Evolutionary conservation across 2,113 vertebrate species (phyloP).

Genomic region (Trichechus manatus): DNA sequence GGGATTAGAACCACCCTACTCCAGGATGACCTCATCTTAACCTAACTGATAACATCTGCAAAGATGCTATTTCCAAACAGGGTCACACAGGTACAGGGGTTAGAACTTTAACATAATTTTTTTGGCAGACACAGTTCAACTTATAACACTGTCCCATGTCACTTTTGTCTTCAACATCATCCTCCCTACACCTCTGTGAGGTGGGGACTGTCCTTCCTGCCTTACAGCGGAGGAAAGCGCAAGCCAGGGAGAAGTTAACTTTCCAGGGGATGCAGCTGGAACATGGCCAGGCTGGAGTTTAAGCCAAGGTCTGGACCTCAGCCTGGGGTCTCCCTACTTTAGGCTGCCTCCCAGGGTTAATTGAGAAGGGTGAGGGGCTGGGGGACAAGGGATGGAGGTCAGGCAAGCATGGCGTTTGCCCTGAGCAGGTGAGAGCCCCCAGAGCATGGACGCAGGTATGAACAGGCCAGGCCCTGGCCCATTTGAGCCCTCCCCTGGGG

Average conservation of each 20-base stretch:
- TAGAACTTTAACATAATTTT: too few species aligned
- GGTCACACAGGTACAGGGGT: too few species aligned
- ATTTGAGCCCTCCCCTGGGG: fast-evolving
- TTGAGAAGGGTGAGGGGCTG: neutral
- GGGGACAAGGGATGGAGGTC: fast-evolving
- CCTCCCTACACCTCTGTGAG: neutral
- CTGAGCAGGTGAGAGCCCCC: too few species aligned
- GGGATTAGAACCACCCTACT: too few species aligned
- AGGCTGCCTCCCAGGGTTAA: neutral
- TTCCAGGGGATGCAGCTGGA: too few species aligned
- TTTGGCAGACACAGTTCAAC: too few species aligned
- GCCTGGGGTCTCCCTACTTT: fast-evolving
- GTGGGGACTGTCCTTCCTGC: neutral
- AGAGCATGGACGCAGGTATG: too few species aligned
- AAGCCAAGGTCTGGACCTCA: neutral
- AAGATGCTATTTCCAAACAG: too few species aligned
- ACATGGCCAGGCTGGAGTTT: fast-evolving
- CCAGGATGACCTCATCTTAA: too few species aligned
- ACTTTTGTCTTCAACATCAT: fast-evolving
- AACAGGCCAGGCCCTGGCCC: too few species aligned
- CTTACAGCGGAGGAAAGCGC: neutral
- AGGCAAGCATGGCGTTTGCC: fast-evolving
- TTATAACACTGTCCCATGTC: fast-evolving
- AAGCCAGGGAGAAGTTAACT: fast-evolving
- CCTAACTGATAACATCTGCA: too few species aligned